phyloP scores from a whole-genome alignment of 2,888 invertebrate species.

The Lasius fuliginosus region DNA sequence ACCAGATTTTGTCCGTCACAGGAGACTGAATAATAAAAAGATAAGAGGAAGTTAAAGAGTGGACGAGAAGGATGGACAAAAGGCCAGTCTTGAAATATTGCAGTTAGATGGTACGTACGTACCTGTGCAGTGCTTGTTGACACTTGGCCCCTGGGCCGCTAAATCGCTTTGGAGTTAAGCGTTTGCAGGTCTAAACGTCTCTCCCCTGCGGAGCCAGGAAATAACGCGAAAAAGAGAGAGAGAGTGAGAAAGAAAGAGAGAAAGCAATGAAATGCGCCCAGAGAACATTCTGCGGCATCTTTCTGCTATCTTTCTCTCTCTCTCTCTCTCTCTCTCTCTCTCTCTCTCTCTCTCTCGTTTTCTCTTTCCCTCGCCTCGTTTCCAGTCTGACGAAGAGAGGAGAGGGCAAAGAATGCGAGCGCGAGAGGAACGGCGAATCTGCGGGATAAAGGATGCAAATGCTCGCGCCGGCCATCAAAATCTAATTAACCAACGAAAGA shows the following conservation, averaged over 20 bases:
- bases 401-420: constrained; percentile 61
- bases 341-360: neutral
- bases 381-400: constrained; percentile 60
- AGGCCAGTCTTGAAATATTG: constrained; percentile 63
- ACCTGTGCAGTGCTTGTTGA: constrained; percentile 82
- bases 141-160: constrained; percentile 84
- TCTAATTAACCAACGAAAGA: constrained; percentile 85
- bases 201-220: constrained; percentile 81
- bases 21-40: constrained; percentile 52
- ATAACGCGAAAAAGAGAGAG: constrained; percentile 72
- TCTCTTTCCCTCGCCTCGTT: constrained; percentile 50
- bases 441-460: constrained; percentile 84
- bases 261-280: constrained; percentile 28
- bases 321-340: constrained; percentile 1
- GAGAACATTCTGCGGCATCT: constrained; percentile 38
- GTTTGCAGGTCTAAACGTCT: constrained; percentile 81
- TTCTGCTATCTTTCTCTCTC: neutral
- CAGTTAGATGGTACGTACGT: constrained; percentile 71
- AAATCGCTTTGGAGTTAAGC: constrained; percentile 83
- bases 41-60: constrained; percentile 56
- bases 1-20: constrained; percentile 43
- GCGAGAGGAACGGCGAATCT: constrained; percentile 69
- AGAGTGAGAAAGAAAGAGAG: constrained; percentile 15
- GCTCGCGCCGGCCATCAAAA: constrained; percentile 84
- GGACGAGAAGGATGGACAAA: constrained; percentile 47